These are phyloP conservation scores for Hydropotes inermis DNA, from an alignment of 2,113 vertebrate species.

Conservation along the genomic window DNA sequence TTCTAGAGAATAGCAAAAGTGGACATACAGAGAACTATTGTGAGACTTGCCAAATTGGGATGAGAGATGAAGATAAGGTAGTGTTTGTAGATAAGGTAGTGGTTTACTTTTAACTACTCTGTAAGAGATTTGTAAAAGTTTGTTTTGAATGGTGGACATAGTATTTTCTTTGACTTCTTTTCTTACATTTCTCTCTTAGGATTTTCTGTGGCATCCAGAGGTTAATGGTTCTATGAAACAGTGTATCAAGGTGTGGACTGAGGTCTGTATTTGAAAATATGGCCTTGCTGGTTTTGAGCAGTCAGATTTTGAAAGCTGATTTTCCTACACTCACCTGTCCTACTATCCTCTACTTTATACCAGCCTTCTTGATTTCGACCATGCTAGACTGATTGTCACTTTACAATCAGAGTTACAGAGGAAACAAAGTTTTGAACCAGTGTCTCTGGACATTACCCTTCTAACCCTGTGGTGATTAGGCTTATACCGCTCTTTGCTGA, in stretches of 20 bases:
- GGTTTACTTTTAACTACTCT: not conserved
- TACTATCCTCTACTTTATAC: not conserved
- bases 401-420: not conserved
- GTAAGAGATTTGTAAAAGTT: not conserved
- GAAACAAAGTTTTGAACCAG: not conserved
- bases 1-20: not conserved
- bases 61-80: not conserved
- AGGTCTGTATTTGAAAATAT: constrained; percentile 79
- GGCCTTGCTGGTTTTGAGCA: not conserved
- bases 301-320: not conserved
- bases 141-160: not conserved
- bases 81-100: not conserved
- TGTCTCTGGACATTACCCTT: not conserved
- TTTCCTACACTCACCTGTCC: not conserved
- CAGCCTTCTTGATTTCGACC: not conserved
- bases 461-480: not conserved
- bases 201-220: constrained; percentile 96
- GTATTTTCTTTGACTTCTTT: constrained; percentile 24
- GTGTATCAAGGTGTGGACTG: constrained; percentile 89
- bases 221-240: constrained; percentile 97
- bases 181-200: constrained; percentile 78
- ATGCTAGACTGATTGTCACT: not conserved
- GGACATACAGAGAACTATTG: not conserved
- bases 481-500: not conserved
- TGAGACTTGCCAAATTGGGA: not conserved